Evolutionary conservation across 2,888 invertebrate genomes (phyloP).

Genomic region (Calameuta idolon): DNA sequence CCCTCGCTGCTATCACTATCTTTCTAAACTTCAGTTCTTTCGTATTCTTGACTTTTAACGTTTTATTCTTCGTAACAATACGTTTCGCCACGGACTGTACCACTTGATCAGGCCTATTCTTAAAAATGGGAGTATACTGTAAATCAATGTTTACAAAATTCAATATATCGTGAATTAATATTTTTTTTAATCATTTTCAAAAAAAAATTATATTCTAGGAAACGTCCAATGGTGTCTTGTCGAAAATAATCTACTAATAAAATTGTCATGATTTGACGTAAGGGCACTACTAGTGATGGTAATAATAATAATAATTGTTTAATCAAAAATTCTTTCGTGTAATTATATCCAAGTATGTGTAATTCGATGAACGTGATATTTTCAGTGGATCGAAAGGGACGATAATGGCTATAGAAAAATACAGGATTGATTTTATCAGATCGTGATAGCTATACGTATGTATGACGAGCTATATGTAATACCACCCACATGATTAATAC

Average conservation of each 20-base stretch:
- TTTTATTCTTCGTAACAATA: constrained; percentile 13
- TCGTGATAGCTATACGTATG: background rate
- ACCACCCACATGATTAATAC: background rate
- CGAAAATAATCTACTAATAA: background rate
- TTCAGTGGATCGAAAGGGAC: no score
- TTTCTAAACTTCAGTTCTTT: background rate
- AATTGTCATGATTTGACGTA: background rate
- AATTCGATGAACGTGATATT: no score
- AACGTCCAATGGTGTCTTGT: background rate
- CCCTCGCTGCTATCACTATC: background rate
- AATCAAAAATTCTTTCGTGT: background rate
- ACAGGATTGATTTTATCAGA: no score
- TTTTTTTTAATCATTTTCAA: no score
- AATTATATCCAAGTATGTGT: no score
- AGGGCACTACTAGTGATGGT: background rate
- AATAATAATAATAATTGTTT: background rate
- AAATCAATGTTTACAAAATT: background rate
- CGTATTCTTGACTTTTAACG: constrained; percentile 22
- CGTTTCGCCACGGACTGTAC: background rate
- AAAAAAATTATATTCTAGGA: background rate
- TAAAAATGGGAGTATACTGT: background rate
- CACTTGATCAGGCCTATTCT: background rate
- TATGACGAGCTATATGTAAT: background rate
- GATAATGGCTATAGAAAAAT: no score
- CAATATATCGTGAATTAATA: no score